Evolutionary conservation across 2,888 invertebrate genomes (phyloP), one percentile per base, ranked within the genome.

Genomic region (Trichopria drosophilae): DNA sequence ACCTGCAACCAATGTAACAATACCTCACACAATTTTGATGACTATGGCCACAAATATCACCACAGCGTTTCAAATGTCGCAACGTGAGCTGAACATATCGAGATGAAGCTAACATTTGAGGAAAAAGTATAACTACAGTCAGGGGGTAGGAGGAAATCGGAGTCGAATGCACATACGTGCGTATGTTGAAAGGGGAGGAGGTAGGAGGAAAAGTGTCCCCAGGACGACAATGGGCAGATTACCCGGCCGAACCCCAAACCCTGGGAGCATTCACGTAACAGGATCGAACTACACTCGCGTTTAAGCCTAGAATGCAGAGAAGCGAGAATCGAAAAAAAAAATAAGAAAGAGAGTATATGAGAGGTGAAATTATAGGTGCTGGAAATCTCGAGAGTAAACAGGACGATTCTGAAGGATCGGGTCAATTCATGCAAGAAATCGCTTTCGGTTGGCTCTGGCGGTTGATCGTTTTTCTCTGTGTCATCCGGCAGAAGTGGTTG

Each of bases 371-470:
- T 73, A 73, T 72, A 74, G 74, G 74, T 73, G 74, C 65, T 71
- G 69, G 63, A 71, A 70, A 74, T 73, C 68, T 67, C 63, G 55
- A 62, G 65, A 57, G 68, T 64, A 73, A 73, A 72, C 72, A 71
- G 72, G 68, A 69, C 66, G 64, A 61, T 56, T 57, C 60, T 57
- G 53, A 39, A 55, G 51, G 58, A 61, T 53, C 65, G 62, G 62
- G 64, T 61, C 68, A 67, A 69, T 64, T 71, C 70, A 69, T 66
- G 71, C 73, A 65, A 64, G 64, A 73, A 73, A 74, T 73, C 72
- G 71, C 60, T 67, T 66, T 65, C 50, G n/a, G n/a, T n/a, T n/a
- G 54, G 55, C 34, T 19, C 36, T 48, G 19, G 41, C 47, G 32
- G 18, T 29, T 29, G 48, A 54, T 53, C 53, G 51, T 58, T 51